A percentile compares a stretch with the other conserved stretches of the same genome.
Conservation (phyloP, 2,113 vertebrate genomes). For the Channa maculata region DNA sequence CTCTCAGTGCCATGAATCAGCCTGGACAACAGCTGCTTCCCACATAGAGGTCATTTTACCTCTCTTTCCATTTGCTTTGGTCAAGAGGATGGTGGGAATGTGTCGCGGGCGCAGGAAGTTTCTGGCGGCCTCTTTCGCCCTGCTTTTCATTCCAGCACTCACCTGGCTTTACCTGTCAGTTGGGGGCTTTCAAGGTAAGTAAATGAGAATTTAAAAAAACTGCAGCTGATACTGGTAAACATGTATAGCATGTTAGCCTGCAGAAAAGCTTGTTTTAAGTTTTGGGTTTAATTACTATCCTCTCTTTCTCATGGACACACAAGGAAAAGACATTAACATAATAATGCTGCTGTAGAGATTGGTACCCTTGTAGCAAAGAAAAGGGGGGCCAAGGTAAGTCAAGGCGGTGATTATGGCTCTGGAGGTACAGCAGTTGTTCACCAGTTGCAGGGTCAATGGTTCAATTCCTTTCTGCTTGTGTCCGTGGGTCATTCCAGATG, state of each 20-base stretch:
- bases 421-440: too few species aligned
- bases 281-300: too few species aligned
- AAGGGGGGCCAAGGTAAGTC: too few species aligned
- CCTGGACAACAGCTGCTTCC: slow-evolving; percentile 84
- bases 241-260: not conserved
- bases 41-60: slow-evolving; percentile 85
- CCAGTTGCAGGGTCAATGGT: too few species aligned
- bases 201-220: not conserved
- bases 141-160: slow-evolving; percentile 95
- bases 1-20: slow-evolving; percentile 88
- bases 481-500: too few species aligned
- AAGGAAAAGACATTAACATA: too few species aligned
- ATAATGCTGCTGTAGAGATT: too few species aligned
- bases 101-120: slow-evolving; percentile 99
- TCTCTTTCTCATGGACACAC: too few species aligned
- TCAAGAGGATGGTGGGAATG: slow-evolving; percentile 98
- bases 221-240: not conserved
- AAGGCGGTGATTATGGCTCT: too few species aligned
- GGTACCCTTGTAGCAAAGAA: too few species aligned
- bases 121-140: slow-evolving; percentile 92
- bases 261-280: too few species aligned
- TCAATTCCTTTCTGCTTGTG: too few species aligned
- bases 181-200: slow-evolving; percentile 93
- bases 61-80: slow-evolving; percentile 77
- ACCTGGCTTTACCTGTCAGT: slow-evolving; percentile 98